Evolutionary conservation across 2,797 vertebrate species (phyloP), one percentile per base, ranked within the genome.

Genomic region (Phalloptychus januarius): DNA sequence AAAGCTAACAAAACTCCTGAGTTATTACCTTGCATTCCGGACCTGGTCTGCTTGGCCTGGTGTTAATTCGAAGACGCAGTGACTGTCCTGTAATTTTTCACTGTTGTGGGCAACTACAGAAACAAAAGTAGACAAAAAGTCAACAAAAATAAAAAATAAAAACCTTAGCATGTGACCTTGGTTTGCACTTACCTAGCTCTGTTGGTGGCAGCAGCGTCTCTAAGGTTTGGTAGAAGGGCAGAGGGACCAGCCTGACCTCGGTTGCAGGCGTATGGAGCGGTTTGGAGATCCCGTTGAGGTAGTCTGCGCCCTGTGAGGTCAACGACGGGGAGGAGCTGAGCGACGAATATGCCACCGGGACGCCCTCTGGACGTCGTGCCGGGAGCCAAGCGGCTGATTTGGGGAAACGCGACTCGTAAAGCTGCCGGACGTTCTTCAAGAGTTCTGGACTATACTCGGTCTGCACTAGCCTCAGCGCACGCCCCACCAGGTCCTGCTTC

Each of bases 361-460:
- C 87, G 3, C 93, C 86, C 23, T 96, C 96, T 0, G 96, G 95
- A 71, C 95, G 95, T 10, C 95, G 94, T 1, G 95, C 95, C 0
- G 95, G 89, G 0, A 96, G 92, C 85, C 98, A 98, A 0, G 96
- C 92, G 46, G 95, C 92, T 71, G 97, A 96, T 95, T 98, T 99
- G 85, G 97, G 96, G 16, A 99, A 99, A 4, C 98, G 97, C 0
- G 97, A 98, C 94, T 99, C 98, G 0, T 99, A 99, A 75, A 99
- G 97, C 94, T 99, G 98, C 75, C 98, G 96, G 83, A 99, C 98
- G 25, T 99, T 99, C 95, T 98, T 98, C 81, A 99, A 97, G 33
- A 99, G 96, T 94, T 99, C 98, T 0, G 98, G 97, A 94, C 98
- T 99, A 92, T 98, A 99, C 92, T 99, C 98, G 0, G 97, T 99